A percentile compares a stretch with the other conserved stretches of the same genome.
These are phyloP conservation scores for Molothrus aeneus DNA, from an alignment of 2,797 vertebrate species.

Conservation along the genomic window DNA sequence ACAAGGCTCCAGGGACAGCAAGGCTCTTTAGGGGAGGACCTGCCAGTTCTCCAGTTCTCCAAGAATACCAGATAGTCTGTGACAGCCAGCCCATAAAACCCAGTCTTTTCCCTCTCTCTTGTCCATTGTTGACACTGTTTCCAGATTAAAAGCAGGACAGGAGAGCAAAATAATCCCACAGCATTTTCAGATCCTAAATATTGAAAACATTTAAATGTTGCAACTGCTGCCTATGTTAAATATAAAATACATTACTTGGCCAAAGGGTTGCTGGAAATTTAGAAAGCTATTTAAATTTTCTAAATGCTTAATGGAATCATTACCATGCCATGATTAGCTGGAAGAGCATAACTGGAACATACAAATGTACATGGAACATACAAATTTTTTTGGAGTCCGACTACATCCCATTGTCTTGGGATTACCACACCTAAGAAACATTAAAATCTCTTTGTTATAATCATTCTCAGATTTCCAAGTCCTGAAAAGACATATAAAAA, in stretches of 20 bases:
- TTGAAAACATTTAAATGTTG: not conserved
- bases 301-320: not conserved
- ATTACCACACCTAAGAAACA: not conserved
- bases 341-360: not conserved
- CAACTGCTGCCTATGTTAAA: not conserved
- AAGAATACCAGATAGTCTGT: not conserved
- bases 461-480: not conserved
- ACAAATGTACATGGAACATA: not conserved
- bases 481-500: not conserved
- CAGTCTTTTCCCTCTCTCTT: not conserved
- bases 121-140: not conserved
- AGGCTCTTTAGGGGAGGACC: not conserved
- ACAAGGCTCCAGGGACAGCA: not conserved
- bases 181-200: not conserved
- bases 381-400: rapidly evolving
- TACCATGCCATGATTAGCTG: not conserved
- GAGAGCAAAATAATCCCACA: not conserved
- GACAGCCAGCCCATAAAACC: not conserved
- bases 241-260: not conserved
- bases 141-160: not conserved
- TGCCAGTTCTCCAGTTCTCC: not conserved
- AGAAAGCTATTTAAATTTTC: not conserved
- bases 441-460: not conserved
- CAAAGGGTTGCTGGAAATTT: not conserved
- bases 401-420: not conserved